Base-by-base conservation (phyloP, 2,113 vertebrate genomes). In the Scatophagus argus region DNA sequence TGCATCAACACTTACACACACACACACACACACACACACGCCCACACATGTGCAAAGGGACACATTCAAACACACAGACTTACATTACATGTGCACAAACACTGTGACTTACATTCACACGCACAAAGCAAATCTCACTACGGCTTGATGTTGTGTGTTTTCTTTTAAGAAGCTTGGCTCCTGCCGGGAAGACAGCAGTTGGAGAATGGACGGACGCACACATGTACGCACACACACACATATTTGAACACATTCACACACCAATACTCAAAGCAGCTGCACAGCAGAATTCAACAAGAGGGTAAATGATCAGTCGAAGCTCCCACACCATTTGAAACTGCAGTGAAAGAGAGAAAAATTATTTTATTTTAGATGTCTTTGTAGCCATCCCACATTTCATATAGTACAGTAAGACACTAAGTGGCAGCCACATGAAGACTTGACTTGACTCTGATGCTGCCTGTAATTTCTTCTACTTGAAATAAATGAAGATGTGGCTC, bases 81-180 rank as follows among this genome's bases (percentile, higher is more conserved):
- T 44, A 51, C 17, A 66, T 49, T 8, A 44, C 29, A 74, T 4
- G n/a, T 36, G 25, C 73, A 27, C 64, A 81, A 67, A 86, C 46
- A 44, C 29, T 25, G 67, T 12, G 49, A 71, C 74, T 77, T 64
- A 77, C 69, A 76, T 25, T 55, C 29, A 65, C 44, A 52, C 74
- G 62, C 78, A 70, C 77, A 81, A 76, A 84, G 78, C 19, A 81
- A 80, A 81, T 84, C 71, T 72, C 43, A 17, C 47, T 16, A 4
- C 66, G 6, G 72, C 82, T 82, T 43, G 59, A 87, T 88, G 73
- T 84, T 70, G 77, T 84, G 84, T 73, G 80, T 68, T 89, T 85
- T 78, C 83, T 76, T n/a, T 79, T 84, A 85, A 89, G 87, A 89
- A 77, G 87, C 78, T 84, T 41, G 82, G 39, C 78, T 84, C 84